These are phyloP conservation scores for Drosophila ercepeae DNA, from an alignment of 1,140 invertebrate genomes.

Conservation along the genomic window DNA sequence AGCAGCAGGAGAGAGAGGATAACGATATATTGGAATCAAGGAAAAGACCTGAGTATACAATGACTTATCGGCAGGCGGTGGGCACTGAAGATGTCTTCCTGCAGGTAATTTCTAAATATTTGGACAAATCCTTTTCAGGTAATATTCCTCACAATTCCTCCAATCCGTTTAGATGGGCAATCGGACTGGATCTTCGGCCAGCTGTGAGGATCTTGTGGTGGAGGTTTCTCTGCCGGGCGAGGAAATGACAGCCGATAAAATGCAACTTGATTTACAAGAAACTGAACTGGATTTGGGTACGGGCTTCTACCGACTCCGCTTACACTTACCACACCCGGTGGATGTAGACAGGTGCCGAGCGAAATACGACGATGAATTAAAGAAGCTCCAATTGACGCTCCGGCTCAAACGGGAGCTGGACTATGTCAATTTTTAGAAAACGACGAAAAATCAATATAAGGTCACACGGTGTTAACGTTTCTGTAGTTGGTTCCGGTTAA, in stretches of 20 bases:
- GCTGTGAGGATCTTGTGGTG: conserved; percentile 93
- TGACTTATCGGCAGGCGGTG: conserved; percentile 93
- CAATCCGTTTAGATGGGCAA: conserved; percentile 88
- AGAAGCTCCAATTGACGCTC: conserved; percentile 88
- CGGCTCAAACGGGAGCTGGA: conserved; percentile 91
- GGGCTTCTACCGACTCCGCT: conserved; percentile 87
- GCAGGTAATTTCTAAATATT: conserved; percentile 86
- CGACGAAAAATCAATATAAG: neutral
- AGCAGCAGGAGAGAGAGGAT: conserved; percentile 83
- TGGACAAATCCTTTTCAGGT: neutral
- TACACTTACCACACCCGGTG: conserved; percentile 91
- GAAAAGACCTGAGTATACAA: conserved; percentile 90
- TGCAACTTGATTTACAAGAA: conserved; percentile 89
- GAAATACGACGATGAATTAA: conserved; percentile 89
- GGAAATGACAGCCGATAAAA: conserved; percentile 86
- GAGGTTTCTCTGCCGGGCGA: conserved; percentile 90
- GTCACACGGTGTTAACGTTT: too few species aligned
- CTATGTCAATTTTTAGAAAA: conserved; percentile 88
- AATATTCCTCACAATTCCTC: too few species aligned
- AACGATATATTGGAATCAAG: conserved; percentile 86
- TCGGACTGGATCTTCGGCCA: conserved; percentile 91
- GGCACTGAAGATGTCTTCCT: conserved; percentile 93
- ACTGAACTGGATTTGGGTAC: conserved; percentile 87
- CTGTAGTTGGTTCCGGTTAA: too few species aligned
- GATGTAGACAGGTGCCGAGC: conserved; percentile 92